phyloP scores from a whole-genome alignment of 2,888 invertebrate species.

The Zygothrica quintamaculata region DNA sequence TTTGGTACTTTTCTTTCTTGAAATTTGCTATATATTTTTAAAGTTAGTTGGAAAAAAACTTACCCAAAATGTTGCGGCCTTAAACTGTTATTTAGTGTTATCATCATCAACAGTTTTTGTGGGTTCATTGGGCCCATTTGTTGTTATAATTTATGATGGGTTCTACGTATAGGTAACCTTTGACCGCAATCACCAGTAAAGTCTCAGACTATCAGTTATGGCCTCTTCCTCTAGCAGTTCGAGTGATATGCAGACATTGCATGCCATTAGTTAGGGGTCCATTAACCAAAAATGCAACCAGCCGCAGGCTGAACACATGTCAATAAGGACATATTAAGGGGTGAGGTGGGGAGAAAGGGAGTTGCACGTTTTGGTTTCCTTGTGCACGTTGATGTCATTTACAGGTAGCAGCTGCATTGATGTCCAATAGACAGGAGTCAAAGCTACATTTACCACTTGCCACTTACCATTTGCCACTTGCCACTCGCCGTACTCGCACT shows the following conservation, averaged over 20 bases:
- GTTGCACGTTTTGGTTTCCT: no score
- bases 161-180: slow-evolving; percentile 54
- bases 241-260: slow-evolving; percentile 46
- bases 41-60: no score
- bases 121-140: slow-evolving; percentile 7
- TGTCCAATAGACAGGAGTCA: slow-evolving; percentile 25
- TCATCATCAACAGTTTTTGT: neutral
- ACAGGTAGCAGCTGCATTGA: slow-evolving; percentile 77
- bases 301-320: slow-evolving; percentile 40
- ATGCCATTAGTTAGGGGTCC: slow-evolving; percentile 66
- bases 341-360: neutral
- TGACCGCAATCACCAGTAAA: slow-evolving; percentile 30
- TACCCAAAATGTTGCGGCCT: neutral
- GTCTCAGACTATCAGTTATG: neutral
- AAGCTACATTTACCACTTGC: neutral
- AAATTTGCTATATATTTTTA: no score
- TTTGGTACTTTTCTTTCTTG: no score
- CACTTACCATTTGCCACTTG: slow-evolving; percentile 2
- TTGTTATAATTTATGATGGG: slow-evolving; percentile 25
- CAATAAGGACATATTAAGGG: slow-evolving; percentile 18
- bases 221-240: neutral
- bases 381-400: slow-evolving; percentile 56
- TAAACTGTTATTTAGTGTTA: no score
- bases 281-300: slow-evolving; percentile 72
- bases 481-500: neutral